A percentile compares a stretch with the other conserved stretches of the same genome.
phyloP scores from a whole-genome alignment of 2,797 vertebrate genomes.

The Eleutherodactylus coqui region DNA sequence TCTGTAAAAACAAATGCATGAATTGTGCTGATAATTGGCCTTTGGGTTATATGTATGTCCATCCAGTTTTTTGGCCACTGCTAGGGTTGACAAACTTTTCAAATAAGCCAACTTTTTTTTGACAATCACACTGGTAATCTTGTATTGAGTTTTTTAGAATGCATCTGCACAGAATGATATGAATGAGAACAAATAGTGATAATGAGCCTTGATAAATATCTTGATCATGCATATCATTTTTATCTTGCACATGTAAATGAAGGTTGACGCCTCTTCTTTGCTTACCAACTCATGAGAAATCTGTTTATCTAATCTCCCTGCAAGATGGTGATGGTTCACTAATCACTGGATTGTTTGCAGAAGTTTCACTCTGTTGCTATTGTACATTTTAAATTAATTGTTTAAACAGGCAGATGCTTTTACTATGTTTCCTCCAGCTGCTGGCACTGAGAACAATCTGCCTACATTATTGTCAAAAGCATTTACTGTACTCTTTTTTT shows the following conservation, averaged over 20 bases:
- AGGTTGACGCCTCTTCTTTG: constrained; percentile 53
- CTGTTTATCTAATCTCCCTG: constrained; percentile 55
- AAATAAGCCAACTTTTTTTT: constrained; percentile 13
- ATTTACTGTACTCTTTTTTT: constrained; percentile 37
- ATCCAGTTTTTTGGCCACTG: neutral
- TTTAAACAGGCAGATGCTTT: constrained; percentile 59
- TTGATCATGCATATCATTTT: constrained; percentile 50
- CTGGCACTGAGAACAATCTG: constrained; percentile 53
- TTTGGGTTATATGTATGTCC: neutral
- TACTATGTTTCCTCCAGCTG: constrained; percentile 61
- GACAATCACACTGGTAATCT: constrained; percentile 3
- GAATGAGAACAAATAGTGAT: constrained; percentile 58
- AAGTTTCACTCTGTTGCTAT: constrained; percentile 60
- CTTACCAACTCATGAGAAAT: constrained; percentile 44
- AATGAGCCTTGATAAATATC: constrained; percentile 60
- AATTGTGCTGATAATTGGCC: neutral
- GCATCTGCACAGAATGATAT: constrained; percentile 52
- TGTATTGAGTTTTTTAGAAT: constrained; percentile 9
- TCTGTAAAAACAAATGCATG: neutral
- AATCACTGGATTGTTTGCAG: constrained; percentile 60
- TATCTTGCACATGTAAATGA: constrained; percentile 56
- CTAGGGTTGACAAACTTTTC: constrained; percentile 15
- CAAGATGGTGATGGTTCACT: constrained; percentile 53
- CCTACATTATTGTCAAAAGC: constrained; percentile 55
- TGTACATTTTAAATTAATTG: constrained; percentile 62